Conservation (phyloP, 1,140 invertebrate genomes). For the Marisa cornuarietis region DNA sequence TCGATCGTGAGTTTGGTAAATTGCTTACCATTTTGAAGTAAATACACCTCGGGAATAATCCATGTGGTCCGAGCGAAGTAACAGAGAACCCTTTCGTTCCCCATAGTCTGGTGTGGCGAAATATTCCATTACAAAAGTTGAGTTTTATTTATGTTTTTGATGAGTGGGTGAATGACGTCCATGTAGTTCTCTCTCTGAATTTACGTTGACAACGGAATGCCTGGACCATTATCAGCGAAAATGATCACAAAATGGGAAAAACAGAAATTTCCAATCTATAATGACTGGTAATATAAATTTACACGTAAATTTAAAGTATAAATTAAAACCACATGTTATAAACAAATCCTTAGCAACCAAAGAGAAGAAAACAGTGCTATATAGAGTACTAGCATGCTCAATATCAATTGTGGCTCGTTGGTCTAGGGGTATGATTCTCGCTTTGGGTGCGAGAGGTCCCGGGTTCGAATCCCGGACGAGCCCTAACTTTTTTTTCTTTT, state of each 20-base stretch:
- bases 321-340: background rate
- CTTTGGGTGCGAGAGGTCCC: constrained; percentile 60
- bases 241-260: background rate
- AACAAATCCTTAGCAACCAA: background rate
- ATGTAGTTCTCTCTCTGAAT: constrained; percentile 14
- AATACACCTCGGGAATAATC: constrained; percentile 62
- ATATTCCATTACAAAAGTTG: background rate
- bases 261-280: background rate
- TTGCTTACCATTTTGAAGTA: constrained; percentile 60
- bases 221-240: background rate
- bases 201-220: constrained; percentile 62
- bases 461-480: constrained; percentile 60
- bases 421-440: constrained; percentile 62
- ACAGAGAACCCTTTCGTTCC: constrained; percentile 60
- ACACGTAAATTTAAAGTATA: background rate
- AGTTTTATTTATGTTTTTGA: background rate
- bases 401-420: constrained; percentile 45
- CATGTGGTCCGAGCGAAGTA: constrained; percentile 60
- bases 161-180: background rate
- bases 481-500: constrained; percentile 33
- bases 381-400: too few species aligned
- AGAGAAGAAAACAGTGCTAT: background rate
- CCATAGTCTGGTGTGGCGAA: constrained; percentile 13
- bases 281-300: too few species aligned
- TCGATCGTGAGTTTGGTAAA: background rate